These are phyloP conservation scores for Rachycentron canadum DNA, from an alignment of 2,797 vertebrate genomes.

Conservation along the genomic window DNA sequence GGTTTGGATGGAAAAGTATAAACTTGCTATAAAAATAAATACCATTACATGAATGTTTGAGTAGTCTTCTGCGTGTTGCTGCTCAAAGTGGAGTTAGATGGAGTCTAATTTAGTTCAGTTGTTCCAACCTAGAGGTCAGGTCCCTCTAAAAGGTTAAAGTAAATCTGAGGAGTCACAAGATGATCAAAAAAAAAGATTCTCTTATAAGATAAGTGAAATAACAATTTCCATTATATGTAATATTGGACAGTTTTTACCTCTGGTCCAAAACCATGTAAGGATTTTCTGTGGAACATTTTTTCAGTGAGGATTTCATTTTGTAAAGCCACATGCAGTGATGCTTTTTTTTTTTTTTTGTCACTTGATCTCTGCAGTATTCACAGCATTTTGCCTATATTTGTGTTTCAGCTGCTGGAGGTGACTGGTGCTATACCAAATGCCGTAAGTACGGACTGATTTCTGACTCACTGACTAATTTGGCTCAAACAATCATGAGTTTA, in stretches of 20 bases:
- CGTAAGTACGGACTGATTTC: conserved; percentile 51
- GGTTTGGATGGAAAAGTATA: neutral
- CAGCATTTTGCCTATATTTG: conserved; percentile 1
- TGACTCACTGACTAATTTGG: neutral
- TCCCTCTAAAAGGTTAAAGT: neutral
- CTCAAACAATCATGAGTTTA: neutral
- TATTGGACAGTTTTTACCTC: too few relatives aligned
- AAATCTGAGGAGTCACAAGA: neutral
- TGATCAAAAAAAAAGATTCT: too few relatives aligned
- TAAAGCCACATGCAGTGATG: too few relatives aligned
- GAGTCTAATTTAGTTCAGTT: neutral
- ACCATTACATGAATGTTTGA: too few relatives aligned
- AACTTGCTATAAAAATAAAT: too few relatives aligned
- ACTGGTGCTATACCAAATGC: conserved; percentile 79
- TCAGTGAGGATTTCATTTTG: too few relatives aligned
- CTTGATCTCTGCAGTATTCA: neutral
- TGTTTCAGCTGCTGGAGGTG: conserved; percentile 48
- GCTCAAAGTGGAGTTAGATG: neutral
- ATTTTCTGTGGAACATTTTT: too few relatives aligned
- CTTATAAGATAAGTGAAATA: too few relatives aligned
- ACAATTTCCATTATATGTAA: too few relatives aligned
- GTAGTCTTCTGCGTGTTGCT: too few relatives aligned
- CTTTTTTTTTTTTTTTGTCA: too few relatives aligned
- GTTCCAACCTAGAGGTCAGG: neutral
- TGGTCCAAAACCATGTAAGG: too few relatives aligned